Evolutionary conservation across 2,113 vertebrate genomes (phyloP).

Genomic region (Sebastes fasciatus): DNA sequence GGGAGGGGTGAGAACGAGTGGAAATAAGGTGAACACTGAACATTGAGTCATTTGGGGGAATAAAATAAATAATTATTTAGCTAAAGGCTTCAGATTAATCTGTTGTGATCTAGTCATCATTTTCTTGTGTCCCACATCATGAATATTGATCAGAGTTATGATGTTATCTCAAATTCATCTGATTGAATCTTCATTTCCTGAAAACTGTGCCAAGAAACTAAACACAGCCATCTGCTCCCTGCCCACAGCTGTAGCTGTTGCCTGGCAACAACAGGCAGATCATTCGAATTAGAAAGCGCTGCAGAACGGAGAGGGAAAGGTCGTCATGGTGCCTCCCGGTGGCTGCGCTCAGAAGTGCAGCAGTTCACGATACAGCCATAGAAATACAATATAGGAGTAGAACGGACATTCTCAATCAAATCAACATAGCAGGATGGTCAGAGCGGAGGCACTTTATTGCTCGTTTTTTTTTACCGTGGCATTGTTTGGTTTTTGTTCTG

Average conservation of each 20-base stretch:
- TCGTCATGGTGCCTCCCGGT: not conserved
- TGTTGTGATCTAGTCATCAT: not conserved
- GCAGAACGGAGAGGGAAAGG: not conserved
- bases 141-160: slow-evolving; percentile 40
- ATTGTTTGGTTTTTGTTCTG: no score
- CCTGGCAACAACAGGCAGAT: slow-evolving; percentile 36
- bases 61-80: not conserved
- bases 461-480: no score
- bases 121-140: slow-evolving; percentile 11
- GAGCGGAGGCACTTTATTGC: no score
- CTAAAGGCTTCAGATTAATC: slow-evolving; percentile 1
- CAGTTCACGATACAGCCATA: not conserved
- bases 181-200: slow-evolving; percentile 51
- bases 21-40: no score
- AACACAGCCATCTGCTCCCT: slow-evolving; percentile 48
- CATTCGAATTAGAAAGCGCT: not conserved
- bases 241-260: slow-evolving; percentile 13
- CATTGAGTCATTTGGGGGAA: not conserved
- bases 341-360: not conserved
- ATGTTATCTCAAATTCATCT: slow-evolving; percentile 23
- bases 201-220: slow-evolving; percentile 34
- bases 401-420: no score
- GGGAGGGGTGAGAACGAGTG: no score
- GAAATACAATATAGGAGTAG: no score
- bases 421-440: no score